Percentiles rank a stretch among this genome's conserved stretches.
phyloP scores from a whole-genome alignment of 2,888 invertebrate genomes.

The Dicycla oo region DNA sequence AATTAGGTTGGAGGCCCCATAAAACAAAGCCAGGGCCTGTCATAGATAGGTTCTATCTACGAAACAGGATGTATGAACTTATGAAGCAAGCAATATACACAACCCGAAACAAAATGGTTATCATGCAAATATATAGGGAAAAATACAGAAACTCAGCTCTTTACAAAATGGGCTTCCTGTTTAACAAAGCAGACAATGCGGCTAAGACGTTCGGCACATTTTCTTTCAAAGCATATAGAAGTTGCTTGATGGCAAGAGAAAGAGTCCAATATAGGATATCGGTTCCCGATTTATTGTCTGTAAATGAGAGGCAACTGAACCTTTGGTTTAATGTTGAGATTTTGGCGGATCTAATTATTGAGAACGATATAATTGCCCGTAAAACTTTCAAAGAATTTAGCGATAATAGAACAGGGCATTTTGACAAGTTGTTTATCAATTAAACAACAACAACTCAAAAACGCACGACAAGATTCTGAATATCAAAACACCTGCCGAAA shows the following conservation, averaged over 20 bases:
- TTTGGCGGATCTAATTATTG: conserved; percentile 66
- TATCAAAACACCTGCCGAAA: not conserved
- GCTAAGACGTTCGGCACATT: conserved; percentile 69
- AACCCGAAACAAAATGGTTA: conserved; percentile 74
- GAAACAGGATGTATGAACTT: conserved; percentile 72
- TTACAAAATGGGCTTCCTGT: conserved; percentile 81
- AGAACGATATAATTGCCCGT: conserved; percentile 67
- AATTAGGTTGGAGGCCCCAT: conserved; percentile 58
- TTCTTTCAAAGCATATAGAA: conserved; percentile 57
- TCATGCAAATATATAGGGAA: conserved; percentile 73
- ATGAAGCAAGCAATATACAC: conserved; percentile 80
- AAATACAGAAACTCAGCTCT: conserved; percentile 64
- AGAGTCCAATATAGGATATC: not conserved
- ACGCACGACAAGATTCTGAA: not conserved
- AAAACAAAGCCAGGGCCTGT: rapidly evolving
- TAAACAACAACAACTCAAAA: too few species aligned
- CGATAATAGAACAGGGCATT: rapidly evolving
- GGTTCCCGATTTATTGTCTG: conserved; percentile 61
- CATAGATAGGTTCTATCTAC: conserved; percentile 62
- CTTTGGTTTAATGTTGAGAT: conserved; percentile 76
- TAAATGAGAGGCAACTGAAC: conserved; percentile 68
- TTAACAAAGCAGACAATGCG: conserved; percentile 74
- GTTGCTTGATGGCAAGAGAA: conserved; percentile 55
- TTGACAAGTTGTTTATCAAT: not conserved
- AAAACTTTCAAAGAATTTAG: not conserved